These are phyloP conservation scores for Apodemus speciosus DNA, from an alignment of 2,113 vertebrate genomes.

Conservation along the genomic window DNA sequence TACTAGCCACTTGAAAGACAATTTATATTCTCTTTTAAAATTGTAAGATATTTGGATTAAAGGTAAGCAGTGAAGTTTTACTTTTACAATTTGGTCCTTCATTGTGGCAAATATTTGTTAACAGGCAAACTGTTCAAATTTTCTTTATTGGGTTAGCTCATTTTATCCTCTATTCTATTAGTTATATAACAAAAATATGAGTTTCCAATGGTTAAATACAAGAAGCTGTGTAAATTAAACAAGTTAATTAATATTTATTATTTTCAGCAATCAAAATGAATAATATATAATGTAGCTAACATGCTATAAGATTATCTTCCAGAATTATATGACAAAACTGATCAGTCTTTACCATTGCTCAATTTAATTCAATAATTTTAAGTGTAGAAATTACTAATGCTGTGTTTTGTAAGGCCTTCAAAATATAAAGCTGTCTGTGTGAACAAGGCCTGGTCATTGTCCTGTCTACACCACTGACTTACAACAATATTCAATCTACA, in stretches of 20 bases:
- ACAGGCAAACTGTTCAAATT: neutral
- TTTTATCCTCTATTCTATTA: neutral
- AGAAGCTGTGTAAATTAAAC: neutral
- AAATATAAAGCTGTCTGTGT: neutral
- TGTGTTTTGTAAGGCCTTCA: neutral
- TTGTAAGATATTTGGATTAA: slow-evolving; percentile 43
- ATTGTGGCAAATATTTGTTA: slow-evolving; percentile 2
- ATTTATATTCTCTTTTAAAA: neutral
- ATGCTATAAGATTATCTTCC: neutral
- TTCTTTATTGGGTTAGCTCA: slow-evolving; percentile 1
- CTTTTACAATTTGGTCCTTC: neutral
- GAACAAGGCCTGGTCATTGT: neutral
- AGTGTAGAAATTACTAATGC: slow-evolving; percentile 32
- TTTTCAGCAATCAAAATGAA: slow-evolving; percentile 16
- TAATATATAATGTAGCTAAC: slow-evolving; percentile 13
- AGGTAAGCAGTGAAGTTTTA: neutral
- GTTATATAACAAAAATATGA: slow-evolving; percentile 24
- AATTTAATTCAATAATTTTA: slow-evolving; percentile 46
- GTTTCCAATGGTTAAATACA: slow-evolving; percentile 10
- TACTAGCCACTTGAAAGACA: neutral
- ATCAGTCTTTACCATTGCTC: neutral
- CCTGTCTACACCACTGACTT: neutral
- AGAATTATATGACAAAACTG: slow-evolving; percentile 59
- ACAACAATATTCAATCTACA: neutral
- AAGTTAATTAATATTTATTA: slow-evolving; percentile 22